Base-by-base conservation (phyloP, 2,888 invertebrate genomes). In the Flexamia atlantica region DNA sequence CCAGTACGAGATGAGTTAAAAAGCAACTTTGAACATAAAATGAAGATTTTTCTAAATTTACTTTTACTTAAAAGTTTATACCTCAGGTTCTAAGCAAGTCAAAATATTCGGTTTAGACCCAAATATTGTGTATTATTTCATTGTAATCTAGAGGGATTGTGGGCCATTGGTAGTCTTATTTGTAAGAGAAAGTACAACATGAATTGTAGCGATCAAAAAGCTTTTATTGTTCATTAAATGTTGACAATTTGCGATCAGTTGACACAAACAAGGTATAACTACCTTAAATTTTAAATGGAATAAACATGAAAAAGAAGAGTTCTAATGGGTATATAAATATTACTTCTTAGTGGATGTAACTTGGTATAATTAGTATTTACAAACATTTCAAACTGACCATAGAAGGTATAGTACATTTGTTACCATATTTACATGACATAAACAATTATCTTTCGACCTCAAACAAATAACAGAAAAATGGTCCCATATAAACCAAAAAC, bases 401-500 rank as follows among this genome's bases (percentile, higher is more conserved):
- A 28, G 76, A 30, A 79, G 30, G 20, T 79, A 79, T 79, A 79
- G 28, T 79, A 79, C 79, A 79, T 79, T 25, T 36, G 46, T 50
- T 46, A 76, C n/a, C 50, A 28, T 76, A 76, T 76, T 42, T 76
- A 76, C 76, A 76, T 17, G 25, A 50, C 28, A 40, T 46, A 76
- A 76, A 76, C 76, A 46, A 76, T 76, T 20, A 20, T 46, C n/a
- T n/a, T 72, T 76, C 50, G 23, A 76, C n/a, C 20, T 46, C 0
- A 50, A 76, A 76, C 76, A 46, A 76, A 9, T 76, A 76, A 76
- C 76, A 50, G 76, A 76, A 46, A 5, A 42, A 57, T 83, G 82
- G 82, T 83, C 82, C 82, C 82, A 74, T 40, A 40, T 40, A 83
- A 83, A 83, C 32, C 50, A 83, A 83, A n/a, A 83, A 57, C 36